Evolutionary conservation across 2,797 vertebrate species (phyloP), one percentile per base, ranked within the genome.

Genomic region (Zalophus californianus): DNA sequence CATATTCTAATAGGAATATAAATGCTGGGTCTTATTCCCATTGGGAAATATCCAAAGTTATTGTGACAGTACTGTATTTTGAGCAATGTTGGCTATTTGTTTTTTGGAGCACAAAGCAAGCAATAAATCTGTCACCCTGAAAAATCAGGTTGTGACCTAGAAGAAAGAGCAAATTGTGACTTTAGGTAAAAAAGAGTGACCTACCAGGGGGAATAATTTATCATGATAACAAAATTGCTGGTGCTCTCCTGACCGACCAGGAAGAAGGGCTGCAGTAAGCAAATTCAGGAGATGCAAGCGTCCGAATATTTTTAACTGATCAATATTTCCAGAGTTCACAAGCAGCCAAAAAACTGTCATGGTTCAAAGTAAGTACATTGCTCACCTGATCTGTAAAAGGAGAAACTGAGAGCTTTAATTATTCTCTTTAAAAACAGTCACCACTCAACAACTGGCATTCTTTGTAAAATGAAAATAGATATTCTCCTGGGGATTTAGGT

Each of bases 121-220:
- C 99, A 98, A 99, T 99, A 99, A 99, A 99, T 99, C 99, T 99
- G 99, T 99, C 99, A 99, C 98, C 98, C 98, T 98, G 98, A 98
- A 98, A 99, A 99, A 99, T 99, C 99, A 98, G 99, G 99, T 99
- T 99, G 98, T 98, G 98, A 99, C 99, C 99, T 98, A 98, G 98
- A 92, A 96, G 98, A 99, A 99, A 99, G 99, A 99, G 99, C 99
- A 99, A 99, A 99, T 99, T 99, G 99, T 99, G 99, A 99, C 99
- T 99, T 99, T 98, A 98, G 98, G 98, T 98, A 98, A 98, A 98
- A 98, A 99, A 99, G 99, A 99, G 99, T 99, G 99, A 99, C 99
- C 99, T 99, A 99, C 99, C 99, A 99, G 98, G 98, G 98, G 94
- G 98, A 97, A 97, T 98, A 98, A 99, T 99, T 99, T 98, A 99